A percentile compares a stretch with the other conserved stretches of the same genome.
Evolutionary conservation across 2,888 invertebrate species (phyloP).

Genomic region (Gastracanthus pulcherrimus): DNA sequence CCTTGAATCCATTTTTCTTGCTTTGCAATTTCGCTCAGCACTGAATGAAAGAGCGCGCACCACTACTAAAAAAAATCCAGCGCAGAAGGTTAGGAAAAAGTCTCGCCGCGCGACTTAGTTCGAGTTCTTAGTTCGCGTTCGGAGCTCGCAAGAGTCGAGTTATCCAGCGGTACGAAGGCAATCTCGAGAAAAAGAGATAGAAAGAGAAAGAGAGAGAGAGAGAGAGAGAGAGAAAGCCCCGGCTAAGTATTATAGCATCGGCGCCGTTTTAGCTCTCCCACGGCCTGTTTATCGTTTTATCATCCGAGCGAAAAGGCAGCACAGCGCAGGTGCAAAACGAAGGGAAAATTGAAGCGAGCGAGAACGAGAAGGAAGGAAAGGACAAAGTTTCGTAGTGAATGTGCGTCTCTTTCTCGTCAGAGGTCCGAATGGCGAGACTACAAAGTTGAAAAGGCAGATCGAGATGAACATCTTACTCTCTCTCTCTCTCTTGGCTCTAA

Average conservation of each 20-base stretch:
- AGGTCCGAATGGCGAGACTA: too few species aligned
- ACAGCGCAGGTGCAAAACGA: background rate
- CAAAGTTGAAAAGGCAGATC: background rate
- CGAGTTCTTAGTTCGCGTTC: too few species aligned
- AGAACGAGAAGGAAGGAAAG: background rate
- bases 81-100: background rate
- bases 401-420: background rate
- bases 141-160: background rate
- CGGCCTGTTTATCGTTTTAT: conserved; percentile 21
- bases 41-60: background rate
- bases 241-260: background rate
- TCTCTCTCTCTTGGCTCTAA: background rate
- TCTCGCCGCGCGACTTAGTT: background rate
- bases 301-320: background rate
- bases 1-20: background rate
- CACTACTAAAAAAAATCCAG: too few species aligned
- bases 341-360: background rate
- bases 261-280: background rate
- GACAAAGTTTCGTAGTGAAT: background rate
- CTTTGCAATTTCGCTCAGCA: background rate
- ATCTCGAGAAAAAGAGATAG: background rate
- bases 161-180: background rate
- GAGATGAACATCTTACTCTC: conserved; percentile 6
- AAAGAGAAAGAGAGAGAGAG: background rate
- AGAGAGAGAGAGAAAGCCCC: too few species aligned